Evolutionary conservation across 1,140 invertebrate genomes (phyloP), one percentile per base, ranked within the genome.

Genomic region (Halictus rubicundus): DNA sequence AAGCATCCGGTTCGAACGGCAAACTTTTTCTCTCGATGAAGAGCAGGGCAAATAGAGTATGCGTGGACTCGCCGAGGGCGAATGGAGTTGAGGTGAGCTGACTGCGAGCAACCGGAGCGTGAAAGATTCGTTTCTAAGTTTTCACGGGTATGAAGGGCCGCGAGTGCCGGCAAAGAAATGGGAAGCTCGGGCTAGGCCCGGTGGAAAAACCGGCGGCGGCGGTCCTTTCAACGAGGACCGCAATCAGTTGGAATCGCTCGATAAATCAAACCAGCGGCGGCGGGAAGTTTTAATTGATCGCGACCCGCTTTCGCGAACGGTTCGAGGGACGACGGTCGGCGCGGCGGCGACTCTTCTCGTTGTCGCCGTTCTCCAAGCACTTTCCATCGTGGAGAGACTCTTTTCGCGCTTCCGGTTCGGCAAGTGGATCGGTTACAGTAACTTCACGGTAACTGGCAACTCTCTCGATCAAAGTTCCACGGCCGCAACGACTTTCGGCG

Each of bases 221-320:
- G n/a, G 64, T 64, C 57, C 46, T 76, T 68, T 68, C 73, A 69
- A 8, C 37, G 46, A 4, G 49, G 59, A 25, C 23, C 32, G 27
- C 54, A 39, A 69, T 68, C 68, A 64, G 59, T 72, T 71, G 14
- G 57, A 78, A 72, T 78, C 68, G 60, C 57, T 78, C 76, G 69
- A 78, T 78, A 78, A 78, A 78, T 78, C 69, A 78, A 64, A 72
- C 60, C 39, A 5, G 10, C 19, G n/a, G n/a, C n/a, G n/a, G n/a
- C n/a, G n/a, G 23, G 10, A 72, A 65, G 32, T 78, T 78, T 78
- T 78, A 78, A 78, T 78, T 78, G 76, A 72, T 78, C 76, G 49
- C 8, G 60, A 72, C 68, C 60, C 21, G 46, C 54, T 64, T 5
- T 32, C 3, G 32, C 32, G 32, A 32, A 32, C 32, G 32, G 32